Evolutionary conservation across 2,888 invertebrate species (phyloP).

Genomic region (Emmelina monodactyla): DNA sequence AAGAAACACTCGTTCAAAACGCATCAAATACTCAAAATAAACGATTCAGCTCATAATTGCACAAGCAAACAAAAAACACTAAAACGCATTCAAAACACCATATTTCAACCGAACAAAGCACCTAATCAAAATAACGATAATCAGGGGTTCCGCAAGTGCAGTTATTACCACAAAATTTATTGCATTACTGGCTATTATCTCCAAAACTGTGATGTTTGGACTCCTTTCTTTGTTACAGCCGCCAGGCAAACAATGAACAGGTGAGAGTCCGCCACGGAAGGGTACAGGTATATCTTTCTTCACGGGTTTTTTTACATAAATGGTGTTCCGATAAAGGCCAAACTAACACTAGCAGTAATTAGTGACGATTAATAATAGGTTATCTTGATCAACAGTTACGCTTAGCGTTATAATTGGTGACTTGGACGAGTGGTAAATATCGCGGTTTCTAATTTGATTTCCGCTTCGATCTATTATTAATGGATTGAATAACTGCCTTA

Average conservation of each 20-base stretch:
- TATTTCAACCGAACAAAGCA: neutral
- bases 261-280: conserved; percentile 47
- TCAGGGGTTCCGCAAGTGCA: conserved; percentile 50
- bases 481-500: neutral
- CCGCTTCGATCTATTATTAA: neutral
- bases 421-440: conserved; percentile 16
- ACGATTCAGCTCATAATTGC: too few relatives aligned
- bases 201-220: conserved; percentile 61
- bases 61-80: too few relatives aligned
- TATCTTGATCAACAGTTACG: conserved; percentile 53
- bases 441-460: neutral
- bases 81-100: too few relatives aligned
- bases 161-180: conserved; percentile 61
- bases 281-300: conserved; percentile 49
- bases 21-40: too few relatives aligned
- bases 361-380: conserved; percentile 63
- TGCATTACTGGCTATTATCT: conserved; percentile 46
- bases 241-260: conserved; percentile 58
- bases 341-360: conserved; percentile 66
- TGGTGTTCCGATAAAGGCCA: conserved; percentile 62
- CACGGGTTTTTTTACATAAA: conserved; percentile 54
- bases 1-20: too few relatives aligned
- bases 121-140: conserved; percentile 24
- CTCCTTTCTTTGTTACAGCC: conserved; percentile 53
- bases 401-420: conserved; percentile 49